Evolutionary conservation across 2,797 vertebrate genomes (phyloP).

Genomic region (Simalia tracyae): DNA sequence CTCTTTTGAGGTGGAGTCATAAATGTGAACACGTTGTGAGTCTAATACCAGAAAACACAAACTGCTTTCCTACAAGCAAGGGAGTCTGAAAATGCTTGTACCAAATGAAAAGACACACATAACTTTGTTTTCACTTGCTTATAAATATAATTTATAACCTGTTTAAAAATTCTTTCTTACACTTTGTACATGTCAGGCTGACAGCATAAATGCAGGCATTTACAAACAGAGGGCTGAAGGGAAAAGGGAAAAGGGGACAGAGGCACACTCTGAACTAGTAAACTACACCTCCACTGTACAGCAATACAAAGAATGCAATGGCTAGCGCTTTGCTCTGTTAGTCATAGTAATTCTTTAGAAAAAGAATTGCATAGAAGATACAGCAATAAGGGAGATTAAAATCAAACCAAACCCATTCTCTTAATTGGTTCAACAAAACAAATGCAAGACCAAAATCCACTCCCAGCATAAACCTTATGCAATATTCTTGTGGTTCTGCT

Average conservation of each 20-base stretch:
- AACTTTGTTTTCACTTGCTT: slow-evolving; percentile 82
- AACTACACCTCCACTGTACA: slow-evolving; percentile 84
- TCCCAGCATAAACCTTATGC: slow-evolving; percentile 23
- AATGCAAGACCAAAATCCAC: slow-evolving; percentile 38
- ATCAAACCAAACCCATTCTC: slow-evolving; percentile 58
- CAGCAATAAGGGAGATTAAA: slow-evolving; percentile 79
- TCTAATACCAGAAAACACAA: not conserved
- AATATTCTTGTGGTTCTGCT: slow-evolving; percentile 52
- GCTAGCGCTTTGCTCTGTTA: slow-evolving; percentile 75
- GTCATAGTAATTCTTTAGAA: slow-evolving; percentile 74
- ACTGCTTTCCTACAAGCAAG: not conserved
- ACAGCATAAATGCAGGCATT: slow-evolving; percentile 92
- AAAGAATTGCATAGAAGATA: slow-evolving; percentile 96
- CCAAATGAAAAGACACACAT: slow-evolving; percentile 53
- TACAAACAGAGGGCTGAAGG: slow-evolving; percentile 82
- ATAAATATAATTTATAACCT: slow-evolving; percentile 99
- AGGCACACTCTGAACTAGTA: slow-evolving; percentile 74
- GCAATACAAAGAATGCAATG: slow-evolving; percentile 77
- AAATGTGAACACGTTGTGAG: not conserved
- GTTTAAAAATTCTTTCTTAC: slow-evolving; percentile 99
- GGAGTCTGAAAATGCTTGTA: not conserved
- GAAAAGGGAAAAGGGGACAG: slow-evolving; percentile 70
- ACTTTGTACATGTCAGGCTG: slow-evolving; percentile 90
- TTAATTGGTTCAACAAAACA: slow-evolving; percentile 61
- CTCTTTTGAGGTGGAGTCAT: not conserved